These are phyloP conservation scores for Ciconia maguari DNA, from an alignment of 2,113 vertebrate species.

Conservation along the genomic window DNA sequence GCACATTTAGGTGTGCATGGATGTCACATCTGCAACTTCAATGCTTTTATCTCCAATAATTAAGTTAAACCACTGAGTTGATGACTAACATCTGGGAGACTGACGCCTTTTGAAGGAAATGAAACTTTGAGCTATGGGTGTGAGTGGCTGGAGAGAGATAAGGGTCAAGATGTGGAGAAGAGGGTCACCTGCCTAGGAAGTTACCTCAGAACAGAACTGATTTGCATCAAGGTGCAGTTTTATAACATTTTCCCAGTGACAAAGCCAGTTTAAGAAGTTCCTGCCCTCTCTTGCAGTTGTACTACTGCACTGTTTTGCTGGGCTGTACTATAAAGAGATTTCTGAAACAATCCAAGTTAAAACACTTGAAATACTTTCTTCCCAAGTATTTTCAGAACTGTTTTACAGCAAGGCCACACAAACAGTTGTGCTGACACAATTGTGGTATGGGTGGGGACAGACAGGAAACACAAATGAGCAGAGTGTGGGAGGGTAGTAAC, in stretches of 20 bases:
- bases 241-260: not conserved
- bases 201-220: not conserved
- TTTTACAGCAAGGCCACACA: constrained; percentile 12
- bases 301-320: not conserved
- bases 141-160: not conserved
- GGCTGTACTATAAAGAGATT: not conserved
- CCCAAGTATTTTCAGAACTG: not conserved
- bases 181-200: not conserved
- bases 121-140: not conserved
- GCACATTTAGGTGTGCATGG: not conserved
- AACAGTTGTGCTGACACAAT: not conserved
- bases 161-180: not conserved
- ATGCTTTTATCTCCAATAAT: not conserved
- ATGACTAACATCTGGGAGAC: not conserved
- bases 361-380: constrained; percentile 4
- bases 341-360: not conserved
- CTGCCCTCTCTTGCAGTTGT: not conserved
- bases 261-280: not conserved
- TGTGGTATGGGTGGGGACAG: constrained; percentile 11
- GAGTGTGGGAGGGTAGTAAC: not conserved
- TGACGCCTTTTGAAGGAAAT: not conserved
- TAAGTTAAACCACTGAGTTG: not conserved
- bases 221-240: not conserved
- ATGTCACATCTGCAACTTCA: not conserved
- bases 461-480: constrained; percentile 14